Percentiles rank a stretch among this genome's conserved stretches.
Conservation (phyloP, 1,140 invertebrate species). For the Argopecten irradians region DNA sequence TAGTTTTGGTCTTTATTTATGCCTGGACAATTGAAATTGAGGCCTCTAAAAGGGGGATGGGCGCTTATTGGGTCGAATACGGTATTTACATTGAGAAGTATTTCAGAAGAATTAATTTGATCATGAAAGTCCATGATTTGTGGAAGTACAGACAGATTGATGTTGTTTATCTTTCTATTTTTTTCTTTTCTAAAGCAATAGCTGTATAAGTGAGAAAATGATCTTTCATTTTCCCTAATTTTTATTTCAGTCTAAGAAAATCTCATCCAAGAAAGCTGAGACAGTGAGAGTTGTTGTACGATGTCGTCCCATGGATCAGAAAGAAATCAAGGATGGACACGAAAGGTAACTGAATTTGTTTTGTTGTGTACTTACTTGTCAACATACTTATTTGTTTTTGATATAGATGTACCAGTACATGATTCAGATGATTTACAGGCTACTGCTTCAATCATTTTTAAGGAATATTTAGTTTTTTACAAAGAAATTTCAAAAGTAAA, state of each 20-base stretch:
- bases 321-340: constrained; percentile 84
- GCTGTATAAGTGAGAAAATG: no score
- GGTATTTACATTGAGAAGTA: no score
- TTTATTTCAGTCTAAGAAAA: constrained; percentile 47
- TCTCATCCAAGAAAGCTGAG: constrained; percentile 78
- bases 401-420: neutral
- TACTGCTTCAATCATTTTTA: neutral
- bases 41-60: no score
- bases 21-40: no score
- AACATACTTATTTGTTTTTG: neutral
- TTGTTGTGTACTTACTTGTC: neutral
- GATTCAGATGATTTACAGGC: neutral
- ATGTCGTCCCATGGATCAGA: constrained; percentile 91
- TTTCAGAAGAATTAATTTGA: no score
- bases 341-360: constrained; percentile 61
- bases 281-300: constrained; percentile 93
- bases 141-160: no score
- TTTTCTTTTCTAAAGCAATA: no score
- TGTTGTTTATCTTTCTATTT: no score
- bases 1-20: no score
- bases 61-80: no score
- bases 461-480: constrained; percentile 4
- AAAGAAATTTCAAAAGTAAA: no score
- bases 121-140: no score
- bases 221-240: neutral